Percentiles rank a stretch among this genome's conserved stretches.
Evolutionary conservation across 2,888 invertebrate species (phyloP).

Genomic region (Saturnia japonica): DNA sequence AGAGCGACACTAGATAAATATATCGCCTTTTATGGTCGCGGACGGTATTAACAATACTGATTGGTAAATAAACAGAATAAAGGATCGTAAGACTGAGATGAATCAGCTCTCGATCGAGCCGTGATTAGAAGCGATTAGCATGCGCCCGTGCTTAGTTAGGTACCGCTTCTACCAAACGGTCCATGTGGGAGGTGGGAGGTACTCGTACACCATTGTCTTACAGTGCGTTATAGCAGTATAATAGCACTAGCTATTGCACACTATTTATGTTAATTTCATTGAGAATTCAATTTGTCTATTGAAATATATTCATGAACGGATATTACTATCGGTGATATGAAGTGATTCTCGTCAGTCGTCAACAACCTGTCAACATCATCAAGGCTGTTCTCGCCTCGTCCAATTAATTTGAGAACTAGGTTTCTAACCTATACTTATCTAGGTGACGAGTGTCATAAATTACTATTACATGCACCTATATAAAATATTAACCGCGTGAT

Average conservation of each 20-base stretch:
- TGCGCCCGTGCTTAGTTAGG: slow-evolving; percentile 52
- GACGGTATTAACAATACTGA: slow-evolving; percentile 69
- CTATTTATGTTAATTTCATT: slow-evolving; percentile 77
- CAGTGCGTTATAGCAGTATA: slow-evolving; percentile 74
- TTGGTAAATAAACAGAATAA: slow-evolving; percentile 77
- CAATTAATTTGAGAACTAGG: slow-evolving; percentile 31
- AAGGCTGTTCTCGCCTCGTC: slow-evolving; percentile 38
- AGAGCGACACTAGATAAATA: slow-evolving; percentile 77
- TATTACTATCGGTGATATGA: slow-evolving; percentile 60
- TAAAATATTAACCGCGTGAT: not conserved
- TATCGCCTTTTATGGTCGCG: slow-evolving; percentile 76
- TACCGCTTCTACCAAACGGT: slow-evolving; percentile 48
- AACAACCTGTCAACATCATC: slow-evolving; percentile 58
- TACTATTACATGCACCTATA: not conserved
- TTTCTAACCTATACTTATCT: slow-evolving; percentile 18
- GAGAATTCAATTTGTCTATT: slow-evolving; percentile 78
- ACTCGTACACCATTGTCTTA: slow-evolving; percentile 75
- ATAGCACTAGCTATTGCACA: slow-evolving; percentile 74
- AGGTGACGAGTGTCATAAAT: not conserved
- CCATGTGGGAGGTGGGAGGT: slow-evolving; percentile 77
- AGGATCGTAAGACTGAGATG: slow-evolving; percentile 66
- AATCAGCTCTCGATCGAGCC: slow-evolving; percentile 76
- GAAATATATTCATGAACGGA: slow-evolving; percentile 68
- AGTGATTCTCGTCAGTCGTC: slow-evolving; percentile 54
- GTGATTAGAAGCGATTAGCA: slow-evolving; percentile 79